Base-by-base conservation (phyloP, 2,888 invertebrate species). In the Drosophila mulleri region DNA sequence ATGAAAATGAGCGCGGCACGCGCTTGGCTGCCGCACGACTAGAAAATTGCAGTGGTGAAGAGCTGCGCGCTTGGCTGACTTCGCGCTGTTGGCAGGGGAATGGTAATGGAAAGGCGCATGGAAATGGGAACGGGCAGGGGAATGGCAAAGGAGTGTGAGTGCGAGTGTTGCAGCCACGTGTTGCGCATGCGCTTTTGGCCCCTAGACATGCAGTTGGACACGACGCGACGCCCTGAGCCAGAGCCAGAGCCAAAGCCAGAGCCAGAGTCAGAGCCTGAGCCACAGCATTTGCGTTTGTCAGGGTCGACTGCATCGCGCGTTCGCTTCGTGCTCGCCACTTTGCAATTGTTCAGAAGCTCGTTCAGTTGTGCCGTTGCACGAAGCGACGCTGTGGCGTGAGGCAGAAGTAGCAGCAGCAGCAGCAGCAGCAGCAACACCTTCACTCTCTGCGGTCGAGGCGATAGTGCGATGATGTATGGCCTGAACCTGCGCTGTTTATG, bases 101-200 rank as follows among this genome's bases (percentile, higher is more conserved):
- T 29, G 45, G 50, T 42, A 47, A 57, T 26, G 39, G 52, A 7
- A 26, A 35, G 18, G 67, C 57, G 58, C 63, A 67, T 35, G 52
- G 52, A 72, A 42, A 63, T 29, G 58, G 67, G 39, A 14, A 56
- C 29, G 58, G 67, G 39, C 12, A 56, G n/a, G 66, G 67, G 47
- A 12, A 48, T 48, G 53, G 47, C 5, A 57, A 54, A 54, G 64
- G 66, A 69, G 71, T n/a, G n/a, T 8, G 37, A 39, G 37, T 74
- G 70, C 59, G 67, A 62, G 67, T 64, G 64, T 45, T 54, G 80
- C 59, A 74, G 89, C 89, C 92, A 91, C 91, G 91, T 91, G 91
- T 91, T 91, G 90, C 88, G 91, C 91, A 87, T 91, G 91, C 91
- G 91, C 90, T 75, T 75, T 80, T 79, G 56, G 80, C 75, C 76